These are phyloP conservation scores for Zaprionus davidi DNA, from an alignment of 1,140 invertebrate genomes.

Conservation along the genomic window DNA sequence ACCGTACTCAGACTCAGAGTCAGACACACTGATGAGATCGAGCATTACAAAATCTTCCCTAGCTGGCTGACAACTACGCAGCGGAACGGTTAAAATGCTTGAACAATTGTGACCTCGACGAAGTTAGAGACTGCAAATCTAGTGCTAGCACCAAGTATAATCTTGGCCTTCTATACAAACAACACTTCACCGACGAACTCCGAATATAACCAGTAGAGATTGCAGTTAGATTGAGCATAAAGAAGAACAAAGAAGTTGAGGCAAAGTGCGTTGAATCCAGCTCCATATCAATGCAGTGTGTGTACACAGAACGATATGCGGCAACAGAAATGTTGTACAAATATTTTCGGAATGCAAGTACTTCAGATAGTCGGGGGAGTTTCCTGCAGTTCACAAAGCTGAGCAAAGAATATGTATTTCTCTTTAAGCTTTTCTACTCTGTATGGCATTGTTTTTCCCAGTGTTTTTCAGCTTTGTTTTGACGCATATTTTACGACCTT, in stretches of 20 bases:
- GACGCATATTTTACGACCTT: slow-evolving; percentile 25
- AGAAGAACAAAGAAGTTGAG: slow-evolving; percentile 25
- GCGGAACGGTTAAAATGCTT: slow-evolving; percentile 63
- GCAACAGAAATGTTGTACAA: slow-evolving; percentile 9
- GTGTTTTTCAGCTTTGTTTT: neutral
- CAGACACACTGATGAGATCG: slow-evolving; percentile 26
- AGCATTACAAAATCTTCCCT: slow-evolving; percentile 23
- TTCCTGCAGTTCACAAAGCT: slow-evolving; percentile 1
- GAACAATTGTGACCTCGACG: slow-evolving; percentile 59
- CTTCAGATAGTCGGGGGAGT: slow-evolving; percentile 2
- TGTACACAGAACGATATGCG: slow-evolving; percentile 11
- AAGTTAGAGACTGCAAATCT: slow-evolving; percentile 17
- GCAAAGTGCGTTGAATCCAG: neutral
- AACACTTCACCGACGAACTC: slow-evolving; percentile 9
- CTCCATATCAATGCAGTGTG: slow-evolving; percentile 13
- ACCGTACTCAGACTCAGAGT: neutral
- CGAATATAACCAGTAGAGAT: slow-evolving; percentile 12
- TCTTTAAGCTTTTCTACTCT: neutral
- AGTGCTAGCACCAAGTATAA: no score
- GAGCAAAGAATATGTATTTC: neutral
- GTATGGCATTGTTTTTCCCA: neutral
- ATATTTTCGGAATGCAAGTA: slow-evolving; percentile 19
- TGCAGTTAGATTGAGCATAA: slow-evolving; percentile 16
- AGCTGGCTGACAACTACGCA: slow-evolving; percentile 43
- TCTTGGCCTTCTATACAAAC: no score